Evolutionary conservation across 2,113 vertebrate genomes (phyloP).

Genomic region (Columba janthina): DNA sequence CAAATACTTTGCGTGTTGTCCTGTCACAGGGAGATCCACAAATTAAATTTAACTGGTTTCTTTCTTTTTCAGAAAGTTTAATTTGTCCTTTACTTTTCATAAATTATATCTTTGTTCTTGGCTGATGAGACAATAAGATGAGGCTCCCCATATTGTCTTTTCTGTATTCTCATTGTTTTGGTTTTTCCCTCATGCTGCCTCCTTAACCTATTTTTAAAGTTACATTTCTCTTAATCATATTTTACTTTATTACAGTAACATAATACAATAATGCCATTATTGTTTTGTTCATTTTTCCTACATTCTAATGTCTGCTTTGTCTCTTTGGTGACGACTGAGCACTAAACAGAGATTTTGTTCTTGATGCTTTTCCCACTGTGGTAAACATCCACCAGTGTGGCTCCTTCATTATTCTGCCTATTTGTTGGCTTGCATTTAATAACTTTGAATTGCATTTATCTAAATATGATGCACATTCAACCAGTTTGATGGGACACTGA

Average conservation of each 20-base stretch:
- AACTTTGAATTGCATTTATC: constrained; percentile 8
- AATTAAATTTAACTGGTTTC: not conserved
- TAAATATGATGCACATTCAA: not conserved
- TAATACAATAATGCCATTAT: not conserved
- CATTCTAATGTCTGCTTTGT: not conserved
- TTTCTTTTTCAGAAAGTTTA: not conserved
- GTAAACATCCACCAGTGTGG: not conserved
- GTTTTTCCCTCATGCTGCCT: not conserved
- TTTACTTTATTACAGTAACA: not conserved
- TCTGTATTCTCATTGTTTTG: not conserved
- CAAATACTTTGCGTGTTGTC: not conserved
- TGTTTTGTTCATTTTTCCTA: not conserved
- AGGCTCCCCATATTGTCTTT: not conserved
- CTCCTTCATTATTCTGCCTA: not conserved
- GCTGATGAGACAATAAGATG: not conserved
- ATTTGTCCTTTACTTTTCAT: not conserved
- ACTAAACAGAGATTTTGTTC: not conserved
- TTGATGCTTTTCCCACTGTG: not conserved
- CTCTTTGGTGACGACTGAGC: not conserved
- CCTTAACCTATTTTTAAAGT: not conserved
- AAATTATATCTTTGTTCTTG: not conserved
- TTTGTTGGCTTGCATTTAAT: not conserved
- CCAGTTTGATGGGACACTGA: not conserved
- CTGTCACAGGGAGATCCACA: not conserved
- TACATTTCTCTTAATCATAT: not conserved